Base-by-base conservation (phyloP, 2,797 vertebrate genomes). In the Melanotaenia boesemani region DNA sequence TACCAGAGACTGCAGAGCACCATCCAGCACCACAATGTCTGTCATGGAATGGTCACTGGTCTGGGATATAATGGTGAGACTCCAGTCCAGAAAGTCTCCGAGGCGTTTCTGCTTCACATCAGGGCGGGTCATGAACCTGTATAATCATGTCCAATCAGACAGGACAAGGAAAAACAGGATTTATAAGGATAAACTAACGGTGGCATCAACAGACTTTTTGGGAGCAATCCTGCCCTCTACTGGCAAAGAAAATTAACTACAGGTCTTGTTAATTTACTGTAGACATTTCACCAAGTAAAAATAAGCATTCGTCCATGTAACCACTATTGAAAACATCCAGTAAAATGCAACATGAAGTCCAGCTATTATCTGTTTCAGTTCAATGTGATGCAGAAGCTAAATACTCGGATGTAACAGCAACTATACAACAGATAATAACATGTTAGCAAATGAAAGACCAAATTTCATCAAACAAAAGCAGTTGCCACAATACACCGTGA, bases 31-130 rank as follows among this genome's bases (percentile, higher is more conserved):
- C 48, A 95, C 90, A 24, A 95, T 95, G 7, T 94, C 96, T 22
- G 90, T 93, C 66, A 96, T 82, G 70, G 94, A 96, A 70, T 93
- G 83, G 81, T 95, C 96, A 67, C 88, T 93, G 37, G 95, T 93
- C 67, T 90, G 90, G 48, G 96, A 92, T 81, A 99, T 81, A 8
- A 93, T 94, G 36, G 93, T 87, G 73, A 99, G 94, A 74, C 91
- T 94, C 97, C 97, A 99, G 90, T 99, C 97, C 91, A 99, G 85
- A 84, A 99, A 99, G 69, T 95, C 93, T n/a, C 94, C 95, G 55
- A 98, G 94, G 77, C 92, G 88, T 86, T 95, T 98, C 89, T 95
- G 94, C 70, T 93, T 97, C 80, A 98, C 98, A 77, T 99, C 98
- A 4, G 95, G 98, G 48, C 98, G 97, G 0, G 96, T 96, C 88